A percentile compares a stretch with the other conserved stretches of the same genome.
These are phyloP conservation scores for Nephrotoma guestfalica DNA, from an alignment of 2,888 invertebrate genomes.

Conservation along the genomic window DNA sequence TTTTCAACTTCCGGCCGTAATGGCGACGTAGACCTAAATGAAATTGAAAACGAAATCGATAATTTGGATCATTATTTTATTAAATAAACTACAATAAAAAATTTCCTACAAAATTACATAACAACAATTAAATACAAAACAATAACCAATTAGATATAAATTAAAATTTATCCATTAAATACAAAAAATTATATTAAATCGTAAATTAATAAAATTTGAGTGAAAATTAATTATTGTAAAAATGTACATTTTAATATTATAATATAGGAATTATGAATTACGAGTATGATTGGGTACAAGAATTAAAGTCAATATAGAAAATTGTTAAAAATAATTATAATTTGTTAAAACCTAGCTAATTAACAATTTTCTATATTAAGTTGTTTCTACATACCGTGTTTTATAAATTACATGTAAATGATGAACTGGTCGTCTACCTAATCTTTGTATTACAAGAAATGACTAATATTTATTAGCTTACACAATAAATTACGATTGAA, in stretches of 20 bases:
- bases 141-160: neutral
- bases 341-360: neutral
- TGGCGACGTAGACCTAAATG: no score
- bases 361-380: constrained; percentile 2
- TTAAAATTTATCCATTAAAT: neutral
- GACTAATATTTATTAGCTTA: neutral
- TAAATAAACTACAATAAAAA: neutral
- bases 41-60: neutral
- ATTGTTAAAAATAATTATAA: neutral
- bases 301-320: constrained; percentile 1
- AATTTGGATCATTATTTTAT: neutral
- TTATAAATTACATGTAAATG: neutral
- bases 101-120: neutral
- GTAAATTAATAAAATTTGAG: neutral
- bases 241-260: neutral
- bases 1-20: no score
- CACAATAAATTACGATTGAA: neutral
- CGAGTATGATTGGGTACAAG: neutral
- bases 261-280: neutral
- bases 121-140: neutral
- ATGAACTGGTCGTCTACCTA: neutral
- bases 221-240: neutral
- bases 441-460: neutral
- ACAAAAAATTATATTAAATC: neutral
- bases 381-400: neutral